Percentiles rank a stretch among this genome's conserved stretches.
These are phyloP conservation scores for Cephus nigrinus DNA, from an alignment of 2,888 invertebrate genomes.

Conservation along the genomic window DNA sequence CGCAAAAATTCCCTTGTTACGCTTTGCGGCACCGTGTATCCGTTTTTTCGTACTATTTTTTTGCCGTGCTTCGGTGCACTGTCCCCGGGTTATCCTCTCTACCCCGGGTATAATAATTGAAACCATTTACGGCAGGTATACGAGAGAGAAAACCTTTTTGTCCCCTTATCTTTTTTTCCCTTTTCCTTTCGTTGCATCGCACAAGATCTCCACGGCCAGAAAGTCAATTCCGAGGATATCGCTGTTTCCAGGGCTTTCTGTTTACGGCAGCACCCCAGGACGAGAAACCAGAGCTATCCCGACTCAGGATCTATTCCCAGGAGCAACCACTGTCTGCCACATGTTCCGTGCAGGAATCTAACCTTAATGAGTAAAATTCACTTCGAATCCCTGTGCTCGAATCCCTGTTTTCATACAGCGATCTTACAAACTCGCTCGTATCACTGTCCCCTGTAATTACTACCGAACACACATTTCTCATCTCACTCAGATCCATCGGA, in stretches of 20 bases:
- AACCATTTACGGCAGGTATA: slow-evolving; percentile 20
- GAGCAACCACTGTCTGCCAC: slow-evolving; percentile 27
- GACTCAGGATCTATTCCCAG: slow-evolving; percentile 52
- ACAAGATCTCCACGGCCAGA: slow-evolving; percentile 21
- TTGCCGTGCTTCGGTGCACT: not conserved
- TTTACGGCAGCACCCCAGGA: slow-evolving; percentile 35
- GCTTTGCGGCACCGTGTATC: not conserved
- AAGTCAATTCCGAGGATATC: slow-evolving; percentile 44
- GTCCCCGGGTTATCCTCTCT: not conserved
- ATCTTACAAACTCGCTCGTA: not conserved
- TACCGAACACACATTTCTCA: not conserved
- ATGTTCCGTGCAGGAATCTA: slow-evolving; percentile 61
- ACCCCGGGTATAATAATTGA: slow-evolving; percentile 14
- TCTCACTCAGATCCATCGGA: not conserved
- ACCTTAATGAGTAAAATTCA: slow-evolving; percentile 63
- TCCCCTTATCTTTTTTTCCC: slow-evolving; percentile 1
- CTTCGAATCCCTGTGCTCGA: slow-evolving; percentile 7
- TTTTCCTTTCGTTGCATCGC: slow-evolving; percentile 16
- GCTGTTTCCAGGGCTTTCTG: slow-evolving; percentile 31
- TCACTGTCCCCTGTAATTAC: not conserved
- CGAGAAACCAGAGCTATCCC: slow-evolving; percentile 49
- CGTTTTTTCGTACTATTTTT: not conserved
- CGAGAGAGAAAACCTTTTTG: not conserved
- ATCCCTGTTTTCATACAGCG: not conserved
- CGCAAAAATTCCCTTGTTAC: not conserved